Conservation (phyloP, 2,113 vertebrate species). For the Fulmarus glacialis region DNA sequence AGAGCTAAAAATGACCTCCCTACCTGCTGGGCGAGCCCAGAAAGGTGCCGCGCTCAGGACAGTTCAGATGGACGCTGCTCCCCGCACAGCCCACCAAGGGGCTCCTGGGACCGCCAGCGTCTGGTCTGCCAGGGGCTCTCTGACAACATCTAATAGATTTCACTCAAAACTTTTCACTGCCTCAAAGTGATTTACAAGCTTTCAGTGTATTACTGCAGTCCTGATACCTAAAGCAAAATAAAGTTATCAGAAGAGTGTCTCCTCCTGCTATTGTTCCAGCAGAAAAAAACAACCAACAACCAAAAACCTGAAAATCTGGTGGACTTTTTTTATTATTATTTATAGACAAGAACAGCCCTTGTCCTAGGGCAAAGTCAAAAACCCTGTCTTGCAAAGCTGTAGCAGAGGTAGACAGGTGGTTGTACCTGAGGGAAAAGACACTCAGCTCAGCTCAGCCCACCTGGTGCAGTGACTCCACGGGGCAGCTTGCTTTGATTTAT, state of each 20-base stretch:
- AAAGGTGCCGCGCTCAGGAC: neutral
- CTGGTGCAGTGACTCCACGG: neutral
- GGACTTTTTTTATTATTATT: neutral
- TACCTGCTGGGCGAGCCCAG: neutral
- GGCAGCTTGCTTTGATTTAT: neutral
- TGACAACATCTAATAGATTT: neutral
- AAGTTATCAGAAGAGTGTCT: neutral
- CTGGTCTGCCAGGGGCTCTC: neutral
- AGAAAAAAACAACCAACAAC: neutral
- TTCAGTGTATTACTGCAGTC: neutral
- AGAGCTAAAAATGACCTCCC: neutral
- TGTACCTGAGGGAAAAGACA: neutral
- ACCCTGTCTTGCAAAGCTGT: neutral
- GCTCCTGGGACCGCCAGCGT: rapidly evolving
- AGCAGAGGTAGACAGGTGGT: neutral
- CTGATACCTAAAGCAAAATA: neutral
- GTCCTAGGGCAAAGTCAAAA: neutral
- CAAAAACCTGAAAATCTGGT: neutral
- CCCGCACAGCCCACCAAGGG: rapidly evolving
- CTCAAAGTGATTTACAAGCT: neutral
- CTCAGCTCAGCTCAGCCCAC: neutral
- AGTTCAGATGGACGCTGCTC: neutral
- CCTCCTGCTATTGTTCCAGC: neutral
- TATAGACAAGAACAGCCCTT: neutral
- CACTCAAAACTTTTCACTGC: neutral